A percentile compares a stretch with the other conserved stretches of the same genome.
These are phyloP conservation scores for Synaphobranchus kaupii DNA, from an alignment of 2,797 vertebrate genomes.

Conservation along the genomic window DNA sequence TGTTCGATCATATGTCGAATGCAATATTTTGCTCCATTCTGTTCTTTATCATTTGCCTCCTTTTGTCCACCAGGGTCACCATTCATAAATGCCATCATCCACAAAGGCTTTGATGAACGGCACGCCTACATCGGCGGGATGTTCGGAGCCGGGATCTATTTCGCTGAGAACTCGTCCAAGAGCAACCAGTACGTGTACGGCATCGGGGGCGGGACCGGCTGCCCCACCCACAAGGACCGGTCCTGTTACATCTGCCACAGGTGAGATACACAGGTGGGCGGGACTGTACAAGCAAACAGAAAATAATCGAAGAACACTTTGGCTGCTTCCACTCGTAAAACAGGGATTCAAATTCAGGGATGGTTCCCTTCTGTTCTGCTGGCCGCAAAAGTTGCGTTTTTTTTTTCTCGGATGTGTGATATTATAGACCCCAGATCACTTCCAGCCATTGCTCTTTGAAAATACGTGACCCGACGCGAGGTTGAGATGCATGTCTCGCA, in stretches of 20 bases:
- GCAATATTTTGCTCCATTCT: neutral
- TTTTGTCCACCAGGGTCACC: constrained; percentile 83
- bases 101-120: constrained; percentile 97
- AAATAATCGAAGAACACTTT: neutral
- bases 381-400: too few species aligned
- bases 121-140: constrained; percentile 98
- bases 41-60: neutral
- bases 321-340: neutral
- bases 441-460: neutral
- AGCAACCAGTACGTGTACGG: constrained; percentile 99
- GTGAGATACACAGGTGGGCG: constrained; percentile 60
- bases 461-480: too few species aligned
- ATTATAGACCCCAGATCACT: too few species aligned
- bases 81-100: constrained; percentile 98
- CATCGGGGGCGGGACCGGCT: constrained; percentile 95
- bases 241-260: constrained; percentile 97
- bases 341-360: neutral
- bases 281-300: too few species aligned
- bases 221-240: constrained; percentile 96
- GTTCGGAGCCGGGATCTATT: constrained; percentile 99
- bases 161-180: constrained; percentile 98
- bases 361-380: too few species aligned
- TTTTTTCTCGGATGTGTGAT: too few species aligned
- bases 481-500: too few species aligned
- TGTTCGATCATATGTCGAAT: neutral